Evolutionary conservation across 2,797 vertebrate genomes (phyloP).

Genomic region (Mionectes olivaceus): DNA sequence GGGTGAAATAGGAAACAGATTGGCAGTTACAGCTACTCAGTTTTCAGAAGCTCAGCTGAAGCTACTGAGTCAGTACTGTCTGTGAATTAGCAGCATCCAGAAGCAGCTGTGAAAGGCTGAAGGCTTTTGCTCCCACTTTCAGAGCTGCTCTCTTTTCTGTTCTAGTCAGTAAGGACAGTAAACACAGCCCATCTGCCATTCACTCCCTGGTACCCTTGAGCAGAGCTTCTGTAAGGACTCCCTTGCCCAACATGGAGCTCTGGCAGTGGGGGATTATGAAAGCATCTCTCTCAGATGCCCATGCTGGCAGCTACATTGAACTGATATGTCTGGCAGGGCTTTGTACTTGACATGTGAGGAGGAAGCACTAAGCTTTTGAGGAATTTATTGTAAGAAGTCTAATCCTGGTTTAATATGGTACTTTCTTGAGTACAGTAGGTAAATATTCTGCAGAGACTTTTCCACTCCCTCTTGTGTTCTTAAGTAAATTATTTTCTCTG

Average conservation of each 20-base stretch:
- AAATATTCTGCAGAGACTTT: background rate
- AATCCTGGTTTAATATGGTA: background rate
- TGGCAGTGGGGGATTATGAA: background rate
- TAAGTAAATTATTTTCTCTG: background rate
- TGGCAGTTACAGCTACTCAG: background rate
- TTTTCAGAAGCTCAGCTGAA: background rate
- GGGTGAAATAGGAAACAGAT: background rate
- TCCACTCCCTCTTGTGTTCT: background rate
- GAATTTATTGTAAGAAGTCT: background rate
- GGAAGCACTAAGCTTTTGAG: background rate
- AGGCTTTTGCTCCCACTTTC: background rate
- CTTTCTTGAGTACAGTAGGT: background rate
- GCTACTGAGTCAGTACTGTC: background rate
- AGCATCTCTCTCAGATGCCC: background rate
- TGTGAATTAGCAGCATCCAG: background rate
- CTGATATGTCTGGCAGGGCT: background rate
- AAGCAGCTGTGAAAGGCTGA: background rate
- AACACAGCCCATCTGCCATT: background rate
- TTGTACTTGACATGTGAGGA: background rate
- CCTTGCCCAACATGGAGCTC: background rate
- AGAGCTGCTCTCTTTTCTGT: background rate
- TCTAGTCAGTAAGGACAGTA: background rate
- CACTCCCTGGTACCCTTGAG: background rate
- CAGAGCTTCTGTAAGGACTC: background rate
- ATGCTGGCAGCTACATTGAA: background rate